Evolutionary conservation across 2,888 invertebrate genomes (phyloP).

Genomic region (Drosophila suboccidentalis): DNA sequence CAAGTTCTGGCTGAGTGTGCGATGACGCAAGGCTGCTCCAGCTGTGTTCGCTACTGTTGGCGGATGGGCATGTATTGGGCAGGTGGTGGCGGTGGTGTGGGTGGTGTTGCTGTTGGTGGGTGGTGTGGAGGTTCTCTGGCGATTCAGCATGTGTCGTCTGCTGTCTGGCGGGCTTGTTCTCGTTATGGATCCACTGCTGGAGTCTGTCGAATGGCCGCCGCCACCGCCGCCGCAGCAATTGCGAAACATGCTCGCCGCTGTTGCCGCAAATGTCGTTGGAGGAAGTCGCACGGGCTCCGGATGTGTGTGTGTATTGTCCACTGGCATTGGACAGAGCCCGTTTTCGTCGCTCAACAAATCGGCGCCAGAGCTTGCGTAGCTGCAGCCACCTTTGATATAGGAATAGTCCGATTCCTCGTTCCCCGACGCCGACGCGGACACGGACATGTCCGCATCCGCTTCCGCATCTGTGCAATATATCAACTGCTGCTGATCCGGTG

Average conservation of each 20-base stretch:
- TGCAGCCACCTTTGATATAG: constrained; percentile 74
- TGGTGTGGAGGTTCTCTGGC: constrained; percentile 25
- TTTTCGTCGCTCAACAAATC: constrained; percentile 75
- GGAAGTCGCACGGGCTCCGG: constrained; percentile 23
- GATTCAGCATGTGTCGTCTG: constrained; percentile 46
- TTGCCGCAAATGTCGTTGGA: constrained; percentile 54
- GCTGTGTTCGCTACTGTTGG: constrained; percentile 29
- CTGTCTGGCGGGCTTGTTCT: constrained; percentile 25
- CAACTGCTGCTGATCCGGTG: constrained; percentile 47
- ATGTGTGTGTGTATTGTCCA: constrained; percentile 5
- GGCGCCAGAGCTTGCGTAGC: constrained; percentile 81
- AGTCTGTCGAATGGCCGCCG: constrained; percentile 67
- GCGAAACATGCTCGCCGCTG: constrained; percentile 79
- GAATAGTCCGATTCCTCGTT: constrained; percentile 58
- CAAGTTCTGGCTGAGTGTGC: constrained; percentile 67
- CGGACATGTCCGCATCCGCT: constrained; percentile 40
- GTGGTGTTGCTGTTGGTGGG: constrained; percentile 5
- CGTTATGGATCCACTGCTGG: constrained; percentile 44
- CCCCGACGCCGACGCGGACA: constrained; percentile 26
- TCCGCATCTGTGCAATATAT: constrained; percentile 5
- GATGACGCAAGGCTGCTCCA: constrained; percentile 35
- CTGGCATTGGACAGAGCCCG: constrained; percentile 34
- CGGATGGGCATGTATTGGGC: constrained; percentile 39
- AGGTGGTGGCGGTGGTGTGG: constrained; percentile 32
- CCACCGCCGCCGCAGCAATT: constrained; percentile 77